Evolutionary conservation across 53 echinoderm and acorn worm species (phyloP).

Genomic region (Holothuria scabra): DNA sequence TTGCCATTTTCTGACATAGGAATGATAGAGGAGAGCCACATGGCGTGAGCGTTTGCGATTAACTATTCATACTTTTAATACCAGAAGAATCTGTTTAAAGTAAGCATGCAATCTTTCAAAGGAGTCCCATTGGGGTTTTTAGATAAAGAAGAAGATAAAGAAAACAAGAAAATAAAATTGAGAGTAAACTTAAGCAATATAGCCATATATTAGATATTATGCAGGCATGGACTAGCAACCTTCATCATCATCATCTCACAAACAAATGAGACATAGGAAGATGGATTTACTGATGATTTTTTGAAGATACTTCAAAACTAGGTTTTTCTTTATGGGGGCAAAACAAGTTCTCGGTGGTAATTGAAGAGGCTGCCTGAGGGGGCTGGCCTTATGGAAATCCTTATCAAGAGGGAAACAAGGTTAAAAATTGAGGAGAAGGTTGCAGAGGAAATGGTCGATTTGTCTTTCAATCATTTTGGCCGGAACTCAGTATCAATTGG

Average conservation of each 20-base stretch:
- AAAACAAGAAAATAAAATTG: constrained; percentile 27
- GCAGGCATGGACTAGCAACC: neutral
- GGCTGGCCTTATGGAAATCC: too few relatives aligned
- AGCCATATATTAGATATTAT: constrained; percentile 35
- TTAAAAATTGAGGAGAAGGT: too few relatives aligned
- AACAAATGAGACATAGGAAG: constrained; percentile 39
- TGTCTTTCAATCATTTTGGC: too few relatives aligned
- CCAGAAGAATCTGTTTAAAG: constrained; percentile 50
- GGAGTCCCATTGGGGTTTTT: constrained; percentile 44
- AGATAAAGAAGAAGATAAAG: neutral
- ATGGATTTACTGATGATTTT: constrained; percentile 31
- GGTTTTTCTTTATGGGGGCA: constrained; percentile 12
- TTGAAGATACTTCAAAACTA: constrained; percentile 1
- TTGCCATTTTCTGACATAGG: constrained; percentile 29
- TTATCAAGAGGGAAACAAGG: too few relatives aligned
- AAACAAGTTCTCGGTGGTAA: constrained; percentile 39
- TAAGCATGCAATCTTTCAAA: constrained; percentile 47
- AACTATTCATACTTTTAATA: constrained; percentile 50
- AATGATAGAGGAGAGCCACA: constrained; percentile 41
- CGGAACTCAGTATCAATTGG: too few relatives aligned
- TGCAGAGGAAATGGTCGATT: too few relatives aligned
- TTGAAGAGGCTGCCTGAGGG: constrained; percentile 33
- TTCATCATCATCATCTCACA: constrained; percentile 32
- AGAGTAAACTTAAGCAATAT: constrained; percentile 36
- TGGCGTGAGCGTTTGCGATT: constrained; percentile 27